Conservation (phyloP, 1,140 invertebrate genomes). For the Leptopilina clavipes region DNA sequence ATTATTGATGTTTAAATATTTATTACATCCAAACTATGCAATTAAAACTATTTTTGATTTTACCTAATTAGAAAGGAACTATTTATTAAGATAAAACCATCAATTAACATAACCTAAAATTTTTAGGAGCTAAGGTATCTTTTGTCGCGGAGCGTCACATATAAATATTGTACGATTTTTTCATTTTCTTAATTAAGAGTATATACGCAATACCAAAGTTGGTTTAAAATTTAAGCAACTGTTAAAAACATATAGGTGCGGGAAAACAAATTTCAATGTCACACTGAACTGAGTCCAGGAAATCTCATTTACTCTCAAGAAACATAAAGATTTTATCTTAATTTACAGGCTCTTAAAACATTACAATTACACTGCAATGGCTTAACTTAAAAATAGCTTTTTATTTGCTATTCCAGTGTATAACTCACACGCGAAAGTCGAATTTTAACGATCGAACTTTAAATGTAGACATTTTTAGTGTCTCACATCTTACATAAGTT, state of each 20-base stretch:
- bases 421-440: constrained; percentile 2
- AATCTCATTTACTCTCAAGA: constrained; percentile 11
- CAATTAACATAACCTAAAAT: too few species aligned
- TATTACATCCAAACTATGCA: too few species aligned
- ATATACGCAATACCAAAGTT: too few species aligned
- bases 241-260: not conserved
- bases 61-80: too few species aligned
- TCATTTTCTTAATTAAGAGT: too few species aligned
- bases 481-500: not conserved
- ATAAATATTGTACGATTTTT: too few species aligned
- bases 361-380: constrained; percentile 7
- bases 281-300: not conserved
- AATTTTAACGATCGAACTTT: not conserved
- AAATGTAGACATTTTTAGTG: constrained; percentile 10
- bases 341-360: constrained; percentile 28
- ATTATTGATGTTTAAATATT: too few species aligned
- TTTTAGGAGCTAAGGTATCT: too few species aligned
- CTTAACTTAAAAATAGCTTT: not conserved
- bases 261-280: constrained; percentile 9
- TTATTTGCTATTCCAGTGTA: not conserved
- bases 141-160: too few species aligned
- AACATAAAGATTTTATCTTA: constrained; percentile 25
- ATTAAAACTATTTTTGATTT: too few species aligned
- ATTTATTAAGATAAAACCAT: too few species aligned
- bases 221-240: too few species aligned